These are phyloP conservation scores for Monochamus alternatus DNA, from an alignment of 2,888 invertebrate genomes.

Conservation along the genomic window DNA sequence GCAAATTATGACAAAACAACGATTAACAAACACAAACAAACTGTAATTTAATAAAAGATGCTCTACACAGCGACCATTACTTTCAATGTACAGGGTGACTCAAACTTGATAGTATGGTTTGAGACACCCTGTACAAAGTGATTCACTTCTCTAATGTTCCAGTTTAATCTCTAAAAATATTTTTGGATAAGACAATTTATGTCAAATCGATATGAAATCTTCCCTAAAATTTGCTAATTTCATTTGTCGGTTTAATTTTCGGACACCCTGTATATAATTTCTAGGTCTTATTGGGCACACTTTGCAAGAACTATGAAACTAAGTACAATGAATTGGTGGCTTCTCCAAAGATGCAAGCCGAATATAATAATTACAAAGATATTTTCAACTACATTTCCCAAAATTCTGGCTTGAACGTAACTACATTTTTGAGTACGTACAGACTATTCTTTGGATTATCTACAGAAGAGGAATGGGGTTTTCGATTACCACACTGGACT, in stretches of 20 bases:
- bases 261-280: slow-evolving; percentile 3
- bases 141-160: too few relatives aligned
- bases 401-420: slow-evolving; percentile 42
- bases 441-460: slow-evolving; percentile 49
- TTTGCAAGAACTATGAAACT: slow-evolving; percentile 50
- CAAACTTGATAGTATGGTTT: too few relatives aligned
- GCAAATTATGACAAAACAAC: too few relatives aligned
- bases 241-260: too few relatives aligned
- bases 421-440: slow-evolving; percentile 40
- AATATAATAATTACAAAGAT: slow-evolving; percentile 69
- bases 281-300: slow-evolving; percentile 51
- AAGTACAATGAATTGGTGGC: slow-evolving; percentile 47
- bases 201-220: background rate
- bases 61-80: too few relatives aligned
- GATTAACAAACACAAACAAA: too few relatives aligned
- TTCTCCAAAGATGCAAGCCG: slow-evolving; percentile 67
- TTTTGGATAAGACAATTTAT: too few relatives aligned
- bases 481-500: slow-evolving; percentile 45
- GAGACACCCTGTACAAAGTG: too few relatives aligned
- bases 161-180: too few relatives aligned
- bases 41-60: too few relatives aligned
- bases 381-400: slow-evolving; percentile 68
- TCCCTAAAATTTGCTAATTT: too few relatives aligned
- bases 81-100: too few relatives aligned
- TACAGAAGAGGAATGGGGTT: slow-evolving; percentile 51